These are phyloP conservation scores for Malurus leucopterus DNA, from an alignment of 2,797 vertebrate genomes.

Conservation along the genomic window DNA sequence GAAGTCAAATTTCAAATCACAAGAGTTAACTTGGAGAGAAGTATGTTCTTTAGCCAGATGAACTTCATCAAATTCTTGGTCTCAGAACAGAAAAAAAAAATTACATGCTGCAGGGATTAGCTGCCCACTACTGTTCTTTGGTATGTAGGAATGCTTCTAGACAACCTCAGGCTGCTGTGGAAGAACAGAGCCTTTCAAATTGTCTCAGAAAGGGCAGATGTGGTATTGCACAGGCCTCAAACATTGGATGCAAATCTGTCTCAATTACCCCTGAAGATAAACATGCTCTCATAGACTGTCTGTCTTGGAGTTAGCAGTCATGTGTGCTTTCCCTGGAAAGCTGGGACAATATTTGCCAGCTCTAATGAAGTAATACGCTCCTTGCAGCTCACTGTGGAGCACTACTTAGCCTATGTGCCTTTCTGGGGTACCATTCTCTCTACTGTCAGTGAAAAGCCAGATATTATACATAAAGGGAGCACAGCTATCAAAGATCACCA, in stretches of 20 bases:
- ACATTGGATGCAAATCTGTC: neutral
- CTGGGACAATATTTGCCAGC: neutral
- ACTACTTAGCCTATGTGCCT: neutral
- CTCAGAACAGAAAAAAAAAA: neutral
- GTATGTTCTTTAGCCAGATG: neutral
- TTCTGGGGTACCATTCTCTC: neutral
- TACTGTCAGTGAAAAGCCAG: neutral
- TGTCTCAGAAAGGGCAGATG: neutral
- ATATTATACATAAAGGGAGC: neutral
- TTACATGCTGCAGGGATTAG: neutral
- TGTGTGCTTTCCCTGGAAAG: neutral
- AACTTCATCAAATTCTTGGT: neutral
- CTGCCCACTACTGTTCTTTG: neutral
- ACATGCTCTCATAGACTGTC: neutral
- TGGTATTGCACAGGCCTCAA: neutral
- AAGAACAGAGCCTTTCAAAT: neutral
- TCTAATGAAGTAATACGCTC: neutral
- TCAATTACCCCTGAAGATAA: slow-evolving; percentile 1
- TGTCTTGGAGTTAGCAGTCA: neutral
- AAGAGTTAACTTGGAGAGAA: neutral
- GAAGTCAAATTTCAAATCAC: neutral
- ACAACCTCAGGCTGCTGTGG: neutral
- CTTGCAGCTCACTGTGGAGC: neutral
- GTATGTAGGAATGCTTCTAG: neutral
- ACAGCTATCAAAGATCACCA: neutral